Evolutionary conservation across 2,113 vertebrate species (phyloP).

Genomic region (Phasianus colchicus): DNA sequence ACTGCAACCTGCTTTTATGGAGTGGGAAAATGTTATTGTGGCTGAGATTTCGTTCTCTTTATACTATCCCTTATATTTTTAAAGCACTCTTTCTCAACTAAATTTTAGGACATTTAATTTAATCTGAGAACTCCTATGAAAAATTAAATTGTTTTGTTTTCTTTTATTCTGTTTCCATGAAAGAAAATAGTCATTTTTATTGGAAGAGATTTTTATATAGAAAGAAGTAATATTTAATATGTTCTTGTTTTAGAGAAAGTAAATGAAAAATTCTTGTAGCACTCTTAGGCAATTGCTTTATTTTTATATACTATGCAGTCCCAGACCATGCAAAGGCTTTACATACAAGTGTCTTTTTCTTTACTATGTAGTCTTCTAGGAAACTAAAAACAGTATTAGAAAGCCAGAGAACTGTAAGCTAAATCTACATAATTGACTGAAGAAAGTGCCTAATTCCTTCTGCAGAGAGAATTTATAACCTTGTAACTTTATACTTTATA

Average conservation of each 20-base stretch:
- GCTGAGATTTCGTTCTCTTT: neutral
- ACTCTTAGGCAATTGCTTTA: neutral
- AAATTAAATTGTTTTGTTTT: neutral
- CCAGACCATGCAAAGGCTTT: neutral
- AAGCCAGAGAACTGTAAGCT: neutral
- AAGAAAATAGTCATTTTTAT: neutral
- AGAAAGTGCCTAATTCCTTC: neutral
- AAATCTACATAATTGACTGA: neutral
- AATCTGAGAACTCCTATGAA: neutral
- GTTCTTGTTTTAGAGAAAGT: neutral
- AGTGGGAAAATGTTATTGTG: neutral
- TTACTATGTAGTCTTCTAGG: neutral
- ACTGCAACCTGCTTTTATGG: neutral
- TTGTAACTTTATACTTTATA: neutral
- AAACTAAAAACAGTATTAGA: neutral
- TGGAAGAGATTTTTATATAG: neutral
- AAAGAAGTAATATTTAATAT: neutral
- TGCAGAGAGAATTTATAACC: neutral
- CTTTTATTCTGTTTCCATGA: neutral
- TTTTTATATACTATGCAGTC: neutral
- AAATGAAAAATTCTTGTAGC: neutral
- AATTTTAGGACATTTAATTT: neutral
- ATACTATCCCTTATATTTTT: neutral
- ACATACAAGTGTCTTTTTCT: neutral
- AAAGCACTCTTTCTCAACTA: neutral